These are phyloP conservation scores for Nyctibius grandis DNA, from an alignment of 2,797 vertebrate genomes.

Conservation along the genomic window DNA sequence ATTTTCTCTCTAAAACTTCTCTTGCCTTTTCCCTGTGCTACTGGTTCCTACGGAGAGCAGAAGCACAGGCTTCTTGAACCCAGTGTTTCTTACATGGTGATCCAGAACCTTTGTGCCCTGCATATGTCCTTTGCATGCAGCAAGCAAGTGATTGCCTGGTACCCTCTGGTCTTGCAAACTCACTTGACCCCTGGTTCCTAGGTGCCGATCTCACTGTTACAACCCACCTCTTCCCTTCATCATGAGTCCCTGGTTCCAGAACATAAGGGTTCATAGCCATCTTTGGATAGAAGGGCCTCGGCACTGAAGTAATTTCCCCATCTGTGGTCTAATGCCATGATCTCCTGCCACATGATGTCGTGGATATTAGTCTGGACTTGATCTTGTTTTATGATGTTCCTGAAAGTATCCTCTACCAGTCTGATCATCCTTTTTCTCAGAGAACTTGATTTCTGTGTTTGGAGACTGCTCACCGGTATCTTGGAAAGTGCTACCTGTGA, in stretches of 20 bases:
- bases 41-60: background rate
- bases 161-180: background rate
- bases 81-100: background rate
- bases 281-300: background rate
- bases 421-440: background rate
- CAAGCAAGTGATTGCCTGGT: background rate
- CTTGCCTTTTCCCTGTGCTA: background rate
- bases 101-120: background rate
- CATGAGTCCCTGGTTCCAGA: background rate
- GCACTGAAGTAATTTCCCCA: background rate
- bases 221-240: background rate
- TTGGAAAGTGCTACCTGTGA: background rate
- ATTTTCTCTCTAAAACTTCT: background rate
- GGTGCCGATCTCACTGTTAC: background rate
- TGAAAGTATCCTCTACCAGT: background rate
- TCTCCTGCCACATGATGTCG: background rate
- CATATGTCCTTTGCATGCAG: background rate
- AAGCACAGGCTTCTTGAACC: background rate
- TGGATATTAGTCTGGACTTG: background rate
- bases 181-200: background rate
- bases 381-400: background rate
- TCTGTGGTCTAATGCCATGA: background rate
- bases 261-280: background rate
- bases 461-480: background rate
- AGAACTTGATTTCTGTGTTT: background rate